These are phyloP conservation scores for Caenorhabditis plicata DNA, from an alignment of 2,888 invertebrate species.

Conservation along the genomic window DNA sequence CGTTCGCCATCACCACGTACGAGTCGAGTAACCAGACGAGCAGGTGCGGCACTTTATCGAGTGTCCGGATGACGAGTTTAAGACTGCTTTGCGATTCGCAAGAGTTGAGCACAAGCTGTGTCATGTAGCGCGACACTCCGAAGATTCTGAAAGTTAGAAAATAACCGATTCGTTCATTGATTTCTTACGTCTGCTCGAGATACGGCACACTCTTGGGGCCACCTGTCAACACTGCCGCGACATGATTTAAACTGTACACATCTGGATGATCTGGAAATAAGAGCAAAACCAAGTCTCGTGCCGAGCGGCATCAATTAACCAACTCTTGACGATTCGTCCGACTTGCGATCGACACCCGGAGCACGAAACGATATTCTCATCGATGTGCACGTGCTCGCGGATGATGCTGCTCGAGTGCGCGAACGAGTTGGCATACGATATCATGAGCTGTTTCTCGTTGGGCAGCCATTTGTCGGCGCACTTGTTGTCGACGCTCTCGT, in stretches of 20 bases:
- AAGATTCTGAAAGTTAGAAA: conserved; percentile 38
- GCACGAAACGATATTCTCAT: conserved; percentile 26
- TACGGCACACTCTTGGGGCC: conserved; percentile 13
- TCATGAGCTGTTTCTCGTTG: conserved; percentile 34
- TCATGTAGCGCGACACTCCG: conserved; percentile 46
- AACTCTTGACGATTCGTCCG: conserved; percentile 32
- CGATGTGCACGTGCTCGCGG: conserved; percentile 12
- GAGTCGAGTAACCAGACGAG: conserved; percentile 62
- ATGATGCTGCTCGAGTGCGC: conserved; percentile 16
- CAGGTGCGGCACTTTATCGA: conserved; percentile 42
- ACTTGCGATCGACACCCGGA: conserved; percentile 35
- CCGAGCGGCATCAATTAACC: conserved; percentile 1
- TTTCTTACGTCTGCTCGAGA: conserved; percentile 16
- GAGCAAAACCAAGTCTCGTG: too few species aligned
- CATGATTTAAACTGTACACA: conserved; percentile 20
- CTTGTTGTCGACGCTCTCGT: background rate
- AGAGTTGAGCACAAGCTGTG: conserved; percentile 50
- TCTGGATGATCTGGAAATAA: conserved; percentile 28
- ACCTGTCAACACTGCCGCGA: conserved; percentile 11
- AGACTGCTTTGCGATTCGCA: conserved; percentile 53
- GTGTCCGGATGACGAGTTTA: conserved; percentile 53
- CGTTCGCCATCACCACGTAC: conserved; percentile 41
- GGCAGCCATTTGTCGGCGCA: conserved; percentile 44
- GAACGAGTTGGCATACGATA: conserved; percentile 36
- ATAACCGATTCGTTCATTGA: too few species aligned